These are phyloP conservation scores for Catharus fuscescens DNA, from an alignment of 2,113 vertebrate genomes.

Conservation along the genomic window DNA sequence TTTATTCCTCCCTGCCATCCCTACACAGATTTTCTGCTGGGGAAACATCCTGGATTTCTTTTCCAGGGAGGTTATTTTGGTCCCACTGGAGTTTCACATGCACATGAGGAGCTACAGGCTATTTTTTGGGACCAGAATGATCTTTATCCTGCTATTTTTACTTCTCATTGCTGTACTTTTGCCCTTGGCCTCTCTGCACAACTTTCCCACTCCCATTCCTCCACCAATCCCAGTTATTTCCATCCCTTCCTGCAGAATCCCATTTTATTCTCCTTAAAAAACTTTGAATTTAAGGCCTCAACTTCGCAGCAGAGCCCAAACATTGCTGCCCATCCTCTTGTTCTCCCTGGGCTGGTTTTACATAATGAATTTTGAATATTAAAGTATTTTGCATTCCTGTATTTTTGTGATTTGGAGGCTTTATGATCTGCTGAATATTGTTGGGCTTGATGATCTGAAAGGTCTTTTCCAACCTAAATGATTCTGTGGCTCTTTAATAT, in stretches of 20 bases:
- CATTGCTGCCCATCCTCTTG: not conserved
- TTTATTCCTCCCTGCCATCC: not conserved
- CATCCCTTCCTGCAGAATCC: not conserved
- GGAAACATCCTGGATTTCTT: not conserved
- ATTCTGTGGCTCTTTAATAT: not conserved
- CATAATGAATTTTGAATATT: not conserved
- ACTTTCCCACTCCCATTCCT: not conserved
- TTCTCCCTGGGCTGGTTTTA: not conserved
- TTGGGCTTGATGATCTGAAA: not conserved
- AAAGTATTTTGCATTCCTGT: not conserved
- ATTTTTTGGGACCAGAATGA: not conserved
- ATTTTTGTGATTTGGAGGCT: not conserved
- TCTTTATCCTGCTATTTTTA: slow-evolving; percentile 26
- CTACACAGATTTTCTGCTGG: fast-evolving
- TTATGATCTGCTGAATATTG: not conserved
- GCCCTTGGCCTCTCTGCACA: not conserved
- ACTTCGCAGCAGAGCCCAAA: not conserved
- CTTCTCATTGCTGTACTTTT: not conserved
- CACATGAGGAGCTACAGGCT: not conserved
- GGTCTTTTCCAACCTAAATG: not conserved
- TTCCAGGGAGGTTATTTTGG: not conserved
- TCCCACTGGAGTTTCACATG: not conserved
- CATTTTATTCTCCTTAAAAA: not conserved
- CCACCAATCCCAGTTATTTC: not conserved
- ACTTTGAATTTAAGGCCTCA: not conserved